phyloP scores from a whole-genome alignment of 1,140 invertebrate genomes.

The Drosophila sechellia region DNA sequence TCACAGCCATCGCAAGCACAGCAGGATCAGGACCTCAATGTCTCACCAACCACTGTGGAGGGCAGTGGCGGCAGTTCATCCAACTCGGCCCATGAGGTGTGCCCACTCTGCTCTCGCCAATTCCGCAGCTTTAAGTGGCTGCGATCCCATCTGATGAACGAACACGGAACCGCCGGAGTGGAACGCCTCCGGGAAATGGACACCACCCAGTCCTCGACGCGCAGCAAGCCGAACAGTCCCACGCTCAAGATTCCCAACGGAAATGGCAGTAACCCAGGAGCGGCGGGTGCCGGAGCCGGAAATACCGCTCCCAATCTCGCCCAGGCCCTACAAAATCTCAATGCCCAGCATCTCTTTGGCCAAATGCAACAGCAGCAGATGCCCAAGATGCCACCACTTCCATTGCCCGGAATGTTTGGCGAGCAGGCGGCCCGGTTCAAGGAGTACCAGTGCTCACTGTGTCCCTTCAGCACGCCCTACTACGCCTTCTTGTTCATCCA shows the following conservation, averaged over 20 bases:
- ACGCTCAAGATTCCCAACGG: slow-evolving; percentile 88
- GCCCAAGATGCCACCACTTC: slow-evolving; percentile 47
- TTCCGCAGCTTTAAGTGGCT: slow-evolving; percentile 96
- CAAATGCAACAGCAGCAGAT: slow-evolving; percentile 75
- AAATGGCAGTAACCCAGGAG: slow-evolving; percentile 34
- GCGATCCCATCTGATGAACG: slow-evolving; percentile 93
- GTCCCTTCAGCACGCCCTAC: slow-evolving; percentile 94
- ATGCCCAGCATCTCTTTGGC: slow-evolving; percentile 78
- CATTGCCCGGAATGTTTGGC: slow-evolving; percentile 86
- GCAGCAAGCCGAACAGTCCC: slow-evolving; percentile 85
- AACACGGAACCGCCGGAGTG: slow-evolving; percentile 91
- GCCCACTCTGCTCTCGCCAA: slow-evolving; percentile 93
- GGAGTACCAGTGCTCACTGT: slow-evolving; percentile 94
- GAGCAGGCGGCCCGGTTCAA: slow-evolving; percentile 85
- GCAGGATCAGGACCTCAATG: slow-evolving; percentile 82
- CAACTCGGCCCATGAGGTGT: slow-evolving; percentile 91
- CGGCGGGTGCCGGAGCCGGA: slow-evolving; percentile 15
- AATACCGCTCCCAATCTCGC: slow-evolving; percentile 65
- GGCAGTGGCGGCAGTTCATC: slow-evolving; percentile 42
- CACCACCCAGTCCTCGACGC: slow-evolving; percentile 50
- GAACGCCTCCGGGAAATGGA: slow-evolving; percentile 90
- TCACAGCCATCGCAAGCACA: slow-evolving; percentile 42
- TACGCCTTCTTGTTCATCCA: slow-evolving; percentile 95
- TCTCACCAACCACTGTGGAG: slow-evolving; percentile 47
- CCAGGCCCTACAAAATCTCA: slow-evolving; percentile 79